A percentile compares a stretch with the other conserved stretches of the same genome.
phyloP scores from a whole-genome alignment of 2,888 invertebrate species.

The Philereme vetulata region DNA sequence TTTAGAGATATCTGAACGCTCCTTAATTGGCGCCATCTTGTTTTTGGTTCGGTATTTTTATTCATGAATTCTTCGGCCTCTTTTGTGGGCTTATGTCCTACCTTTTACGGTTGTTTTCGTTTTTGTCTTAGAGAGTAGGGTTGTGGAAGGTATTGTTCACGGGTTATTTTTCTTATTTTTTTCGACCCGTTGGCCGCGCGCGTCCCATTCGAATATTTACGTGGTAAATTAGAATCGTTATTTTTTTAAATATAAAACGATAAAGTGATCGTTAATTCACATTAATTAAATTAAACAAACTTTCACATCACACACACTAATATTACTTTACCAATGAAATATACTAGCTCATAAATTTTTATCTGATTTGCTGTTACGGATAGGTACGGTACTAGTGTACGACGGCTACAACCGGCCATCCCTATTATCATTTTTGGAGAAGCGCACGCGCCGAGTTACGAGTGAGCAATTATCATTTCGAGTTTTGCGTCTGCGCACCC shows the following conservation, averaged over 20 bases:
- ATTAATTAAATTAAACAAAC: background rate
- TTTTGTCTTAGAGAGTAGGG: constrained; percentile 44
- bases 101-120: constrained; percentile 55
- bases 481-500: constrained; percentile 39
- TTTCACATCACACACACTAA: background rate
- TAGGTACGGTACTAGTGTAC: constrained; percentile 11
- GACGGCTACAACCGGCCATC: constrained; percentile 16
- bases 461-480: constrained; percentile 67
- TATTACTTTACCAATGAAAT: background rate
- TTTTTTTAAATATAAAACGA: background rate
- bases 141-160: constrained; percentile 36
- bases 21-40: constrained; percentile 67
- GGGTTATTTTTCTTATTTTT: constrained; percentile 27
- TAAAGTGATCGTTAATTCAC: background rate
- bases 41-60: constrained; percentile 72
- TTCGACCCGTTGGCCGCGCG: constrained; percentile 15
- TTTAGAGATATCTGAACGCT: constrained; percentile 58
- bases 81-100: constrained; percentile 52
- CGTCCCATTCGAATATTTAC: constrained; percentile 14
- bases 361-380: constrained; percentile 6
- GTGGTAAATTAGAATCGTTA: background rate
- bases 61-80: constrained; percentile 67
- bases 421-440: constrained; percentile 30
- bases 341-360: background rate
- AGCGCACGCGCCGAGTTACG: constrained; percentile 59